Evolutionary conservation across 1,140 invertebrate species (phyloP).

Genomic region (Zaprionus ghesquierei): DNA sequence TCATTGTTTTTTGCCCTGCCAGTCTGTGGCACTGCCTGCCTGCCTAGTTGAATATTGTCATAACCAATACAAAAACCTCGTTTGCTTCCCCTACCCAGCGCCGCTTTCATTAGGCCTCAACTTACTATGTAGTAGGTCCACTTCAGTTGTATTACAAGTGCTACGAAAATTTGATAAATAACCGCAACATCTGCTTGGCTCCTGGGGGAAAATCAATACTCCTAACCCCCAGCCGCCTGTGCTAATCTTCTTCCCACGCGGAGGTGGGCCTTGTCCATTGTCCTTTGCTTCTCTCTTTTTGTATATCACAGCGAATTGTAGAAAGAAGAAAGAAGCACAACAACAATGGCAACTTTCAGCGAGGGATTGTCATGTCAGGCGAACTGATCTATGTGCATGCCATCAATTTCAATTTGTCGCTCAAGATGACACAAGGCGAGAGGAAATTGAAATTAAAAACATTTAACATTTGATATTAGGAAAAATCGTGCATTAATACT

Average conservation of each 20-base stretch:
- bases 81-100: slow-evolving; percentile 18
- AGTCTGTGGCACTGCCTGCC: background rate
- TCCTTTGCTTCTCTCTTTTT: background rate
- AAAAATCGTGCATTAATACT: slow-evolving; percentile 37
- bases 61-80: slow-evolving; percentile 43
- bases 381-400: slow-evolving; percentile 46
- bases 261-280: background rate
- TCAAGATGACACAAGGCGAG: slow-evolving; percentile 54
- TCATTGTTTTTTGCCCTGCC: slow-evolving; percentile 57
- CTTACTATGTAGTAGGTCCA: slow-evolving; percentile 16
- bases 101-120: background rate
- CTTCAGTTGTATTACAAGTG: slow-evolving; percentile 47
- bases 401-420: slow-evolving; percentile 68
- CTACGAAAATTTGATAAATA: slow-evolving; percentile 62
- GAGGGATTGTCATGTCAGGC: slow-evolving; percentile 1
- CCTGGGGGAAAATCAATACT: slow-evolving; percentile 32
- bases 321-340: background rate
- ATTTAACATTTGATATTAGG: slow-evolving; percentile 41
- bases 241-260: background rate
- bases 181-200: slow-evolving; percentile 40
- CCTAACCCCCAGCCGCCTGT: background rate
- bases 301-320: background rate
- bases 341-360: background rate
- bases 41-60: slow-evolving; percentile 46
- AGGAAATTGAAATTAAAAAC: slow-evolving; percentile 67